A percentile compares a stretch with the other conserved stretches of the same genome.
phyloP scores from a whole-genome alignment of 2,888 invertebrate genomes.

The Tipula vernalis region DNA sequence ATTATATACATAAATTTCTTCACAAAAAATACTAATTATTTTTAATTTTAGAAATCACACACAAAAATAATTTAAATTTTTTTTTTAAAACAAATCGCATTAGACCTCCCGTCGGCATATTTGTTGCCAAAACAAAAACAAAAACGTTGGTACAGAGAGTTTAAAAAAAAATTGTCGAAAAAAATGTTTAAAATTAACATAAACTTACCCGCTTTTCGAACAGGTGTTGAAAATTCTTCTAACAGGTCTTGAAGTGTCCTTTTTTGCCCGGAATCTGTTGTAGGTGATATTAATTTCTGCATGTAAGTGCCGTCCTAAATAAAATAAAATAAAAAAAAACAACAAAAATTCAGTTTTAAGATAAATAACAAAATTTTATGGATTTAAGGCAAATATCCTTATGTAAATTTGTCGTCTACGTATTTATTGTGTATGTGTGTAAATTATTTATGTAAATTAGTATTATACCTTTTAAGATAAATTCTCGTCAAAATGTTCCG shows the following conservation, averaged over 20 bases:
- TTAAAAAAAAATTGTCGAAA: not conserved
- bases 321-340: not conserved
- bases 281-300: constrained; percentile 32
- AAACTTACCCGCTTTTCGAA: constrained; percentile 31
- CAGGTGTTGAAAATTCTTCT: constrained; percentile 32
- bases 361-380: not conserved
- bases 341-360: not conserved
- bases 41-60: not conserved
- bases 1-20: not conserved
- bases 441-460: constrained; percentile 4
- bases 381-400: not conserved
- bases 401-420: not conserved
- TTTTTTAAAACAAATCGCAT: not conserved
- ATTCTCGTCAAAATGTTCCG: not conserved
- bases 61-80: not conserved
- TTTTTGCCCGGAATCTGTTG: constrained; percentile 30
- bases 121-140: constrained; percentile 5
- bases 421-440: not conserved
- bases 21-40: not conserved
- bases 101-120: not conserved
- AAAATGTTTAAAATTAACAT: not conserved
- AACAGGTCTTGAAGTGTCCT: constrained; percentile 31
- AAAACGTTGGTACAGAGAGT: not conserved
- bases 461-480: not conserved
- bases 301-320: constrained; percentile 30